These are phyloP conservation scores for Caradrina kadenii DNA, from an alignment of 2,888 invertebrate species.

Conservation along the genomic window DNA sequence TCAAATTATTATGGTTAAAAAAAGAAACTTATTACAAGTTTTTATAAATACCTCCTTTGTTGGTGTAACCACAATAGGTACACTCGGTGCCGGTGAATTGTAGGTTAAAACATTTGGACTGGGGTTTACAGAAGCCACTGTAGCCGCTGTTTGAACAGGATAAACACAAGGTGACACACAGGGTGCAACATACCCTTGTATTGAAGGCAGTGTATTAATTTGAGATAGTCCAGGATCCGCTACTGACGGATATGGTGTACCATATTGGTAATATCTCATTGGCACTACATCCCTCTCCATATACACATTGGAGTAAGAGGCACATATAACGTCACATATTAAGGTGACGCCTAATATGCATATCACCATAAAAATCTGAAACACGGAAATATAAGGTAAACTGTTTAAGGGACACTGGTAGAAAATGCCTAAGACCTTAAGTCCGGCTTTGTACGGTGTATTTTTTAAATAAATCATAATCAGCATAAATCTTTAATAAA, in stretches of 20 bases:
- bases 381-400: slow-evolving; percentile 62
- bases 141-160: slow-evolving; percentile 65
- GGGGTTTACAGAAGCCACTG: slow-evolving; percentile 68
- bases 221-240: slow-evolving; percentile 71
- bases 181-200: slow-evolving; percentile 71
- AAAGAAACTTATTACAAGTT: neutral
- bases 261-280: slow-evolving; percentile 75
- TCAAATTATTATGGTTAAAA: neutral
- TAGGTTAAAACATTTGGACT: slow-evolving; percentile 75
- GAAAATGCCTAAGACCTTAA: too few species aligned
- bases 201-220: slow-evolving; percentile 70
- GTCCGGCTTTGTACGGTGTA: too few species aligned
- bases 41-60: slow-evolving; percentile 75
- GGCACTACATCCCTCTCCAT: slow-evolving; percentile 76
- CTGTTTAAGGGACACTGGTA: too few species aligned
- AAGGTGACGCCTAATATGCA: slow-evolving; percentile 68
- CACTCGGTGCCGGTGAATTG: slow-evolving; percentile 70
- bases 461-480: too few species aligned
- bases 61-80: slow-evolving; percentile 75
- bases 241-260: slow-evolving; percentile 71
- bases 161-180: slow-evolving; percentile 81
- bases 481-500: too few species aligned
- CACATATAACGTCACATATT: slow-evolving; percentile 67
- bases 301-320: slow-evolving; percentile 81
- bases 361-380: slow-evolving; percentile 71